Evolutionary conservation across 37 sponge, comb jelly and placozoan genomes (phyloP).

Genomic region (Dysidea cf. avara): DNA sequence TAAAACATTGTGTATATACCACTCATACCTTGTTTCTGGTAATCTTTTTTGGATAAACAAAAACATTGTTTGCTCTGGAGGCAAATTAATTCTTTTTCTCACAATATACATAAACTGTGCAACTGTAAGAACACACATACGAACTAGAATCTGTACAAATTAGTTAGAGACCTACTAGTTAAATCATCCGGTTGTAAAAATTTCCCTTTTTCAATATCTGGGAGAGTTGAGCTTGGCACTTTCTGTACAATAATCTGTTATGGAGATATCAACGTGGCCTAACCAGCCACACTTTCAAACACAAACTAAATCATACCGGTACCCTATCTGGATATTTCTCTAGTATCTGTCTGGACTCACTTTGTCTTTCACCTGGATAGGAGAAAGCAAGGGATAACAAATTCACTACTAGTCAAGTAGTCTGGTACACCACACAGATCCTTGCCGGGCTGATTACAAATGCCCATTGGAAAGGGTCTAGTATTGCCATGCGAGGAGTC

Average conservation of each 20-base stretch:
- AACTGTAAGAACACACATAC: too few species aligned
- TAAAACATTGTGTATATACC: too few species aligned
- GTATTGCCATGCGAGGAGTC: too few species aligned
- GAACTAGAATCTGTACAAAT: too few species aligned
- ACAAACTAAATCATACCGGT: constrained; percentile 73
- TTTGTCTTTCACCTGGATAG: constrained; percentile 89
- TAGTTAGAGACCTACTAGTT: constrained; percentile 81
- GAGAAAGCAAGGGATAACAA: too few species aligned
- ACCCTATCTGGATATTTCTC: constrained; percentile 97
- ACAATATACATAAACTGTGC: constrained; percentile 99
- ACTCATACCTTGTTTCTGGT: constrained; percentile 98
- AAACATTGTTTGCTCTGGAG: constrained; percentile 99
- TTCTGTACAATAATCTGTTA: constrained; percentile 96
- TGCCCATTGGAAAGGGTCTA: too few species aligned
- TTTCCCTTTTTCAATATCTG: constrained; percentile 99
- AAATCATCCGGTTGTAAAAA: constrained; percentile 97
- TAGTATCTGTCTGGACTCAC: constrained; percentile 92
- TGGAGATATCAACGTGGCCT: not conserved
- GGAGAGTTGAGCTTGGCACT: constrained; percentile 83
- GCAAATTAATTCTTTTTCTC: constrained; percentile 91
- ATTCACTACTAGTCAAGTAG: too few species aligned
- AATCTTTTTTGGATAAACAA: constrained; percentile 95
- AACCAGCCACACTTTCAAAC: not conserved
- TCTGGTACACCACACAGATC: too few species aligned
- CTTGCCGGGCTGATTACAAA: too few species aligned